These are phyloP conservation scores for Paramormyrops hopkinsi DNA, from an alignment of 2,797 vertebrate genomes.

Conservation along the genomic window DNA sequence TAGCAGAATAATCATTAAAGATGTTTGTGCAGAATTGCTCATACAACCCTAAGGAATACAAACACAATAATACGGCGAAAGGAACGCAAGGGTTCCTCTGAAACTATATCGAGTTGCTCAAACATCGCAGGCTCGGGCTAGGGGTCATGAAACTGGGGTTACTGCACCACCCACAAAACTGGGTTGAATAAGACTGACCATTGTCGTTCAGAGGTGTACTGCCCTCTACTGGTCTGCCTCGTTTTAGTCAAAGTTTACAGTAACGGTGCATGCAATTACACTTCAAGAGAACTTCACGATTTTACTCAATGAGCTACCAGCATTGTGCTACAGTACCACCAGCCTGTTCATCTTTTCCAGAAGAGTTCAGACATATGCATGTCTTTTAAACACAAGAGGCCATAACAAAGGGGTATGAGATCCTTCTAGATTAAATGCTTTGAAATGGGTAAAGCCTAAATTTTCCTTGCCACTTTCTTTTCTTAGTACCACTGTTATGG, in stretches of 20 bases:
- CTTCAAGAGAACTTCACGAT: constrained; percentile 12
- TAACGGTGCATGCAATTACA: neutral
- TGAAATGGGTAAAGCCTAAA: neutral
- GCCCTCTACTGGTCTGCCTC: constrained; percentile 36
- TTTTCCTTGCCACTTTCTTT: neutral
- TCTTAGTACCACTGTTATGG: neutral
- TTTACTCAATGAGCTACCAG: constrained; percentile 21
- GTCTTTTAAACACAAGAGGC: neutral
- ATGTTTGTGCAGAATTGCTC: neutral
- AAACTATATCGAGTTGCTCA: neutral
- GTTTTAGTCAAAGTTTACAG: constrained; percentile 6
- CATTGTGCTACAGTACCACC: constrained; percentile 8
- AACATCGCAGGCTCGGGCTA: neutral
- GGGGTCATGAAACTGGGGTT: neutral
- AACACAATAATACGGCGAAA: neutral
- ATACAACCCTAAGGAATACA: neutral
- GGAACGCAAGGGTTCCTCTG: neutral
- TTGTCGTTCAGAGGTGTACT: constrained; percentile 6
- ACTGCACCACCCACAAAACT: neutral
- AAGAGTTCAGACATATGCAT: constrained; percentile 18
- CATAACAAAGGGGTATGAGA: neutral
- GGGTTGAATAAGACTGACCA: neutral
- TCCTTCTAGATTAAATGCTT: constrained; percentile 4
- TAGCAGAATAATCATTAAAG: neutral
- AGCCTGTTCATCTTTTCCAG: constrained; percentile 23